Conservation (phyloP, 2,888 invertebrate genomes). For the Papilio protenor region DNA sequence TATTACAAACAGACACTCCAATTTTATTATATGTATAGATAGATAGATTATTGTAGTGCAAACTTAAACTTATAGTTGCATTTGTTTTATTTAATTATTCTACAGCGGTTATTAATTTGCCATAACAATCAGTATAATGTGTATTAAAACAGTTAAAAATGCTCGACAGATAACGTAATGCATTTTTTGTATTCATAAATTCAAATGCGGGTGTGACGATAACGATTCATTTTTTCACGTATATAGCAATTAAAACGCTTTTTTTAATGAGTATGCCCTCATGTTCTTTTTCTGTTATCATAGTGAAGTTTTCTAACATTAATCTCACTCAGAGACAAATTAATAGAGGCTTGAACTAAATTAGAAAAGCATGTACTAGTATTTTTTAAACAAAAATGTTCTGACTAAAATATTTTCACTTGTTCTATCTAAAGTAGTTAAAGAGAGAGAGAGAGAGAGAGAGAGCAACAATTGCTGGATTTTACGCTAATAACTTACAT, state of each 20-base stretch:
- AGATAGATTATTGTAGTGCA: too few relatives aligned
- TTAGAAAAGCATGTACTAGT: not conserved
- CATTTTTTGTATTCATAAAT: not conserved
- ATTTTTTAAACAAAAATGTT: not conserved
- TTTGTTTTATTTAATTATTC: too few relatives aligned
- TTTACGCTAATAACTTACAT: too few relatives aligned
- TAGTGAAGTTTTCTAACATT: constrained; percentile 9
- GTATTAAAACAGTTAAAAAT: not conserved
- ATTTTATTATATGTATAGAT: too few relatives aligned
- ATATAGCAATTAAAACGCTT: constrained; percentile 1
- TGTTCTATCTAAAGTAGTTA: not conserved
- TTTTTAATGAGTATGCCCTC: constrained; percentile 8
- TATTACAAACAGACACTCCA: too few relatives aligned
- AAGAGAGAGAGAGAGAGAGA: too few relatives aligned
- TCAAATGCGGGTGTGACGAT: constrained; percentile 21
- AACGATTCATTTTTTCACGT: not conserved
- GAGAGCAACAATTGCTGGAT: too few relatives aligned
- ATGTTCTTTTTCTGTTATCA: constrained; percentile 2
- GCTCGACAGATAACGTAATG: constrained; percentile 7
- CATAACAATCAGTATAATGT: not conserved
- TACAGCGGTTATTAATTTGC: not conserved
- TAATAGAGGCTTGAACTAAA: not conserved
- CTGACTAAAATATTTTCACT: not conserved
- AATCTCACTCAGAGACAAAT: not conserved
- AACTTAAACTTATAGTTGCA: too few relatives aligned